Base-by-base conservation (phyloP, 2,113 vertebrate species). In the Lucifuga dentata region DNA sequence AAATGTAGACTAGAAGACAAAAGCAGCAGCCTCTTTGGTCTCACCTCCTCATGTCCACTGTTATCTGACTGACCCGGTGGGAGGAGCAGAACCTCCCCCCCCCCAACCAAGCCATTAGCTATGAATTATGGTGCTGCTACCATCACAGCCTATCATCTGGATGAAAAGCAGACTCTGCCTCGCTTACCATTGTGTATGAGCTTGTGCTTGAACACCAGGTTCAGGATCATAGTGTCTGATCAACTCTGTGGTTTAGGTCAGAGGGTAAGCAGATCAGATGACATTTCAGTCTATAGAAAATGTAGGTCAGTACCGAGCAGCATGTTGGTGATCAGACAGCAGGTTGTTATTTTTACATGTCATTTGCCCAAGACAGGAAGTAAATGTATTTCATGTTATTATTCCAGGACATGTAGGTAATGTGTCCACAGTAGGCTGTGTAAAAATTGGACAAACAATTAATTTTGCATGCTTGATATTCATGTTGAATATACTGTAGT, bases 111-210 rank as follows among this genome's bases (percentile, higher is more conserved):
- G 80, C 84, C 85, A 88, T 89, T 88, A 90, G 71, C 80, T 58
- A 79, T 85, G 83, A 88, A 81, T 85, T 83, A 88, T 87, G 81
- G 73, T 71, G 80, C 85, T 85, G 86, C 86, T 72, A 84, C 82
- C 83, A 89, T 90, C 89, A 77, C 83, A 68, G 83, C 89, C 90
- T 88, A 89, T 90, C 87, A 87, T 87, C 87, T 90, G 86, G 87
- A 89, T 80, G 82, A 79, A 67, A 85, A 87, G 85, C 88, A 90
- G 89, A 32, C 83, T 68, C 68, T 79, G 79, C 80, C 77, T 88
- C 64, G 29, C 77, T 87, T 55, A 78, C 61, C 43, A 43, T 32
- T 80, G 78, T 69, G 76, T 60, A 72, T 56, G 80, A 78, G 84
- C 73, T 71, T 77, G 50, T 75, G 51, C 45, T 77, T 60, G 57